Percentiles rank a stretch among this genome's conserved stretches.
These are phyloP conservation scores for Cancer borealis DNA, from an alignment of 2,888 invertebrate species.

Conservation along the genomic window DNA sequence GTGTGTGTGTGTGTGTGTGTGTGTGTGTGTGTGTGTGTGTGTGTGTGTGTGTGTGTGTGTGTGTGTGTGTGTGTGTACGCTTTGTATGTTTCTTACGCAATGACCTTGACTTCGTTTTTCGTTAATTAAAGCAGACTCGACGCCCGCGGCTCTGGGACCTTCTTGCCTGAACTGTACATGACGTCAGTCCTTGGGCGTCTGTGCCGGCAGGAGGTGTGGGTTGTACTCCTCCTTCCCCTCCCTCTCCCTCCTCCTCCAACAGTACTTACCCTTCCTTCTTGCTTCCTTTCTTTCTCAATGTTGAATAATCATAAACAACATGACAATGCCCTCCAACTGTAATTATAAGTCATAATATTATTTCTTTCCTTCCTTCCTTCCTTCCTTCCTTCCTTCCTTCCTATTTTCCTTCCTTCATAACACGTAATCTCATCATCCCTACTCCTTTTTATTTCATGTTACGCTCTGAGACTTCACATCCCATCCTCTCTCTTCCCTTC, in stretches of 20 bases:
- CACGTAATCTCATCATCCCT: not conserved
- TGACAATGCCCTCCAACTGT: not conserved
- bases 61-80: not conserved
- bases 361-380: not conserved
- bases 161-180: not conserved
- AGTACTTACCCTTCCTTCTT: not conserved
- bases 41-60: constrained; percentile 21
- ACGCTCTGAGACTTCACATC: not conserved
- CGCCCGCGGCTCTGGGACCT: not conserved
- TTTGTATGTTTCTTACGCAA: not conserved
- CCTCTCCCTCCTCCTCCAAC: not conserved
- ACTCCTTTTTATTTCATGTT: not conserved
- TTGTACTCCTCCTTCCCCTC: not conserved
- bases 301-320: not conserved
- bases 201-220: not conserved
- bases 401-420: not conserved
- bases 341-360: not conserved
- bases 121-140: not conserved
- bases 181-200: not conserved
- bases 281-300: not conserved
- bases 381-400: not conserved
- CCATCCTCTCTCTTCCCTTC: not conserved
- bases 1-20: constrained; percentile 30
- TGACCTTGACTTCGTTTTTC: constrained; percentile 16
- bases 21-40: constrained; percentile 14